Evolutionary conservation across 2,113 vertebrate species (phyloP), one percentile per base, ranked within the genome.

Genomic region (Microtus ochrogaster): DNA sequence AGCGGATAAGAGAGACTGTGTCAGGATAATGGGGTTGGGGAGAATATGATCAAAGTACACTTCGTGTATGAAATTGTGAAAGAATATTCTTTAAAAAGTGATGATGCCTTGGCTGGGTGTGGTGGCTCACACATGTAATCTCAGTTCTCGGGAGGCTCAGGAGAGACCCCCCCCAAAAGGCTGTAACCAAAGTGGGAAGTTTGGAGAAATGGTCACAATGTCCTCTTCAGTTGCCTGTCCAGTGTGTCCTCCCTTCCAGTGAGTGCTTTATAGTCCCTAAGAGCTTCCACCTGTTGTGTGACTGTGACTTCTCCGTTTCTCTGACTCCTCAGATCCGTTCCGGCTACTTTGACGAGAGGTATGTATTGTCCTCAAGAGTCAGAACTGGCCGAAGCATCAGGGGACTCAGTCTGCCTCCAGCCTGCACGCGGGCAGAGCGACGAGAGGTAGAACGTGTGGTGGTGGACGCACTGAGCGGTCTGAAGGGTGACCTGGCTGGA

Each of bases 341-440:
- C 8, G 99, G 99, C 14, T 88, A 98, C 9, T 99, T 99, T 1
- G 99, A 99, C 36, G 99, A 99, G 83, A 99, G 99, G 83, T 99
- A 99, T 0, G 99, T 99, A 95, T 98, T 99, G 96, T 99, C 99
- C 0, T 99, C 99, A 1, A 99, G 99, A 39, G 99, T 99, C 89
- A 99, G 99, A 97, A 99, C 99, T 0, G 99, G 99, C 41, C 98
- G 99, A 96, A 99, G 99, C 95, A 99, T 99, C 96, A 98, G 99
- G 0, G 99, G 99, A 55, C 98, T 99, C 92, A 99, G 99, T 93
- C 96, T 99, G 94, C 99, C 99, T 0, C 99, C 99, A 8, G 99
- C 99, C 83, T 99, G 99, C 90, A 98, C 98, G 21, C 98, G 99
- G 0, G 99, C 99, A 0, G 99, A 99, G 96, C 98, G 99, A 7